A percentile compares a stretch with the other conserved stretches of the same genome.
Evolutionary conservation across 2,888 invertebrate genomes (phyloP).

Genomic region (Carpatolechia fugitivella): DNA sequence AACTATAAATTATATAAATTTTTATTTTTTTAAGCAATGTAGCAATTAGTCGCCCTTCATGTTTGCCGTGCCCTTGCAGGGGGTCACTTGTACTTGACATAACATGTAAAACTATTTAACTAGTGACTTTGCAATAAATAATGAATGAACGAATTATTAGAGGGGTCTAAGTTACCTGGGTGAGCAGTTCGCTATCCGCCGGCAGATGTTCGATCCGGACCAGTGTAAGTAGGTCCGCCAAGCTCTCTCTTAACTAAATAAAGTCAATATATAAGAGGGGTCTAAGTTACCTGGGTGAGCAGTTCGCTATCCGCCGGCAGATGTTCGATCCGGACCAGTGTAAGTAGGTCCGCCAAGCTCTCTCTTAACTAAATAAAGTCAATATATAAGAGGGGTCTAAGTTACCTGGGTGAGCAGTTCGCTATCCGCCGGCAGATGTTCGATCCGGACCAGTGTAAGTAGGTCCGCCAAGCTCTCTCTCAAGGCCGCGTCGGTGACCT

Average conservation of each 20-base stretch:
- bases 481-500: constrained; percentile 87
- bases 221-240: constrained; percentile 89
- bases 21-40: no score
- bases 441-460: constrained; percentile 90
- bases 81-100: no score
- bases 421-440: constrained; percentile 93
- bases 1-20: no score
- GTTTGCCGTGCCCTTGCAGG: no score
- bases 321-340: constrained; percentile 93
- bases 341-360: constrained; percentile 89
- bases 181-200: constrained; percentile 87
- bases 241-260: constrained; percentile 88
- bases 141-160: no score
- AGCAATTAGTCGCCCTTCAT: no score
- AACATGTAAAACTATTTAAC: no score
- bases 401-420: constrained; percentile 85
- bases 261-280: no score
- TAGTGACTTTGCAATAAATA: no score
- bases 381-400: no score
- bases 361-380: no score
- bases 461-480: constrained; percentile 91
- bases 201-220: constrained; percentile 96
- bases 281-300: constrained; percentile 84
- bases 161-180: no score
- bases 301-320: constrained; percentile 91